Evolutionary conservation across 1,140 invertebrate genomes (phyloP).

Genomic region (Nephila pilipes): DNA sequence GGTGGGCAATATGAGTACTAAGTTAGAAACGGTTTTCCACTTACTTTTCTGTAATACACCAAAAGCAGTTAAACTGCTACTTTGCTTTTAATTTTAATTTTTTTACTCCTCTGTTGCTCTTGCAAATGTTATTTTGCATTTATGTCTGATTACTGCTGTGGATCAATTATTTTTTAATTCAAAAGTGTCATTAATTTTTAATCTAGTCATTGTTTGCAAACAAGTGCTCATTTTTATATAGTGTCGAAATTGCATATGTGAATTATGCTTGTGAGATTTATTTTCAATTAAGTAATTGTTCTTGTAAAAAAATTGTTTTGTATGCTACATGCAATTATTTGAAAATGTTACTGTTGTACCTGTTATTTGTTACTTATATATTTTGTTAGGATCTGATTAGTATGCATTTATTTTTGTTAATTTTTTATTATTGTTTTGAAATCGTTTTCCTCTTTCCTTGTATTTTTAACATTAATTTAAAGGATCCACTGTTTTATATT

Average conservation of each 20-base stretch:
- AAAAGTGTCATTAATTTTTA: not conserved
- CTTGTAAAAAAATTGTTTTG: too few relatives aligned
- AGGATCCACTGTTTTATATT: not conserved
- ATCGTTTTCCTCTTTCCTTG: not conserved
- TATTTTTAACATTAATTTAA: not conserved
- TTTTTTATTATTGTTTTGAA: not conserved
- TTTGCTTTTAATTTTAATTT: not conserved
- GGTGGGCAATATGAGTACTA: slow-evolving; percentile 73
- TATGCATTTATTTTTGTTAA: not conserved
- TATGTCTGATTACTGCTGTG: not conserved
- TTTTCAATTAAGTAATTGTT: too few relatives aligned
- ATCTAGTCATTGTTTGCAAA: not conserved
- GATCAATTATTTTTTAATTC: not conserved
- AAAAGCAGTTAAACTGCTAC: slow-evolving; percentile 7
- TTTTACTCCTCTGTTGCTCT: not conserved
- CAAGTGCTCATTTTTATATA: too few relatives aligned
- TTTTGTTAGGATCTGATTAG: too few relatives aligned
- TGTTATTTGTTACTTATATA: too few relatives aligned
- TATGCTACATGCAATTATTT: too few relatives aligned
- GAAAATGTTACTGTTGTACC: too few relatives aligned
- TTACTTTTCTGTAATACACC: not conserved
- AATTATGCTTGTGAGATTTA: too few relatives aligned
- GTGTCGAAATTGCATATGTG: too few relatives aligned
- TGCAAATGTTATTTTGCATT: not conserved
- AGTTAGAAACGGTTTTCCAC: not conserved